A percentile compares a stretch with the other conserved stretches of the same genome.
phyloP scores from a whole-genome alignment of 1,140 invertebrate species.

The Tigriopus japonicus region DNA sequence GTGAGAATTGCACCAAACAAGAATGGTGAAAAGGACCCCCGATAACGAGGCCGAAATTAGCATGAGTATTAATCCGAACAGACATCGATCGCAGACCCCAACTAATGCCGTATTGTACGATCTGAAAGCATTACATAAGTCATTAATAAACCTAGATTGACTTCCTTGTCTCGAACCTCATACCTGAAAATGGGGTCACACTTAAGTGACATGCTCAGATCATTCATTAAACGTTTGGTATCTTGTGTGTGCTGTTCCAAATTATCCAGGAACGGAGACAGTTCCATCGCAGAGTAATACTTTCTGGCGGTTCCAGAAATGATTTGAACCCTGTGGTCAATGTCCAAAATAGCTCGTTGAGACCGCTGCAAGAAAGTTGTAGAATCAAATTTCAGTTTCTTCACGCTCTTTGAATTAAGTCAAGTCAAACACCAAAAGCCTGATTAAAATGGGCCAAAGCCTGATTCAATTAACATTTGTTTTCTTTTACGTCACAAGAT shows the following conservation, averaged over 20 bases:
- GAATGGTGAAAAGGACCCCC: constrained; percentile 66
- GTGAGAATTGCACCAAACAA: constrained; percentile 82
- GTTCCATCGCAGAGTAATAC: not conserved
- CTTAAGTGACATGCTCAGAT: constrained; percentile 1
- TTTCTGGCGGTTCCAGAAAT: not conserved
- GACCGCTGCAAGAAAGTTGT: not conserved
- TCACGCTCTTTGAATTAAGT: too few species aligned
- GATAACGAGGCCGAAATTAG: constrained; percentile 58
- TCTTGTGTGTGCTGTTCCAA: not conserved
- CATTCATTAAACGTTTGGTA: constrained; percentile 1
- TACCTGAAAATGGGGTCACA: constrained; percentile 10
- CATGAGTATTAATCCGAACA: constrained; percentile 55
- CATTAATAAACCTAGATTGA: too few species aligned
- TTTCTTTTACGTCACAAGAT: too few species aligned
- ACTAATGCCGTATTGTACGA: constrained; percentile 9
- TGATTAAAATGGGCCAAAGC: too few species aligned
- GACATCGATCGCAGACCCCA: not conserved
- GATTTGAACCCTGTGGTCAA: not conserved
- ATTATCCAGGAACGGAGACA: not conserved
- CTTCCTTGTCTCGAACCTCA: too few species aligned
- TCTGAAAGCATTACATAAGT: not conserved
- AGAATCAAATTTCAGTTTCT: too few species aligned
- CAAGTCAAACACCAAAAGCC: too few species aligned
- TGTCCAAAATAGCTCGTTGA: not conserved
- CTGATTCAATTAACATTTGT: too few species aligned